Percentiles rank a stretch among this genome's conserved stretches.
Evolutionary conservation across 2,888 invertebrate genomes (phyloP).

Genomic region (Mythimna albipuncta): DNA sequence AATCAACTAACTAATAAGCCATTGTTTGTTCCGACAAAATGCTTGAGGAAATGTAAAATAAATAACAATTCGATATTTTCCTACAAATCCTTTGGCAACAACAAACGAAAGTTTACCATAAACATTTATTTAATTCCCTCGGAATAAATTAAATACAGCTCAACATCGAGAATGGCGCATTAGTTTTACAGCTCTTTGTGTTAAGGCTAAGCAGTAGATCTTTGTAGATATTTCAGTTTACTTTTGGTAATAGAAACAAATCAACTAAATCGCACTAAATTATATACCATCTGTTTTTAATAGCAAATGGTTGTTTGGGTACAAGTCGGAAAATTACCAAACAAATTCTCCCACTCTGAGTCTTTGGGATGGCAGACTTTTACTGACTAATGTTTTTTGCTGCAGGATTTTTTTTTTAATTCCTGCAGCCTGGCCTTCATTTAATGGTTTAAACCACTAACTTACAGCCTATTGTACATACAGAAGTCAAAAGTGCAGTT

Average conservation of each 20-base stretch:
- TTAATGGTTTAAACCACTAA: too few species aligned
- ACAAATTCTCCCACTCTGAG: too few species aligned
- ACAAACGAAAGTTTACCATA: constrained; percentile 21
- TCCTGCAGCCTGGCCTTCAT: too few species aligned
- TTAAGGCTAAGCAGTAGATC: background rate
- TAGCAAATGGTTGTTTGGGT: background rate
- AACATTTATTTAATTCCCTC: constrained; percentile 17
- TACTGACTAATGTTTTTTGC: too few species aligned
- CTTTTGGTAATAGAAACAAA: too few species aligned
- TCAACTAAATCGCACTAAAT: too few species aligned
- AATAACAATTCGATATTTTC: constrained; percentile 1
- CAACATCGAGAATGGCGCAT: constrained; percentile 18
- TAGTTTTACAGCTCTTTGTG: constrained; percentile 44
- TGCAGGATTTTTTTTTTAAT: too few species aligned
- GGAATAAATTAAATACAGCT: constrained; percentile 10
- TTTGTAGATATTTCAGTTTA: too few species aligned
- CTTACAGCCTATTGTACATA: too few species aligned
- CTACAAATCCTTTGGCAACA: background rate
- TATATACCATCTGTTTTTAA: background rate
- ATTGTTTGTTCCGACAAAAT: constrained; percentile 30
- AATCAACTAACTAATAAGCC: constrained; percentile 7
- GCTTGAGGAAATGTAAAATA: constrained; percentile 14
- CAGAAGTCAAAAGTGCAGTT: too few species aligned
- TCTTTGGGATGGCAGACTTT: too few species aligned
- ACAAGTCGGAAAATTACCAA: too few species aligned